These are phyloP conservation scores for Halcyon malimbica DNA, from an alignment of 2,113 vertebrate genomes.

Conservation along the genomic window DNA sequence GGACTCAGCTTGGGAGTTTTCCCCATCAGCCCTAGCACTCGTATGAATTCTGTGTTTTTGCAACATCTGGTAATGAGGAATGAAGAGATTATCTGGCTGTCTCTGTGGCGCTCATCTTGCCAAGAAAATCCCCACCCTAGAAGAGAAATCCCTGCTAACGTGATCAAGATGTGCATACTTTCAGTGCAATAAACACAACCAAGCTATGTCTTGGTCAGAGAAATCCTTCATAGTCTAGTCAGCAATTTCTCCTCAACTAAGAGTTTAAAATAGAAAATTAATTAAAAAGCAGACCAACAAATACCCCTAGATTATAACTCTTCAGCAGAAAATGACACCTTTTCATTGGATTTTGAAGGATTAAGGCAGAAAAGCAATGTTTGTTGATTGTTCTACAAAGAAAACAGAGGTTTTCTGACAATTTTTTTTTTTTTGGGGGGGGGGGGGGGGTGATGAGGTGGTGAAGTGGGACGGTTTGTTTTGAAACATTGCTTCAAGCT, in stretches of 20 bases:
- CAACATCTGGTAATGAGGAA: constrained; percentile 63
- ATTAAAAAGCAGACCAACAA: neutral
- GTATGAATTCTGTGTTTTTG: neutral
- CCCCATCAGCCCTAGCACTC: neutral
- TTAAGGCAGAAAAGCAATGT: neutral
- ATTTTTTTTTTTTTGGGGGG: neutral
- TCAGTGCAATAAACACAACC: neutral
- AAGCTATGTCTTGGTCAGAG: neutral
- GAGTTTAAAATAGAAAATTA: neutral
- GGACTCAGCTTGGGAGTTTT: neutral
- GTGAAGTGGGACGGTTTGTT: neutral
- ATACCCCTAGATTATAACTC: neutral
- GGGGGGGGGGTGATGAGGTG: too few species aligned
- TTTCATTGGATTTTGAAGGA: neutral
- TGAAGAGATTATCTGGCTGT: constrained; percentile 46
- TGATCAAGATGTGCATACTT: constrained; percentile 37
- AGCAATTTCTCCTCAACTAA: neutral
- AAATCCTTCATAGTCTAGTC: neutral
- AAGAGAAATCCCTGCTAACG: constrained; percentile 3
- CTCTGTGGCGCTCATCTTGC: constrained; percentile 20
- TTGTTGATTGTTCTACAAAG: neutral
- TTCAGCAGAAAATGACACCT: neutral
- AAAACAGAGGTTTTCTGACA: neutral
- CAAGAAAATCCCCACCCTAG: constrained; percentile 51
- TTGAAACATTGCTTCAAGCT: neutral